A percentile compares a stretch with the other conserved stretches of the same genome.
phyloP scores from a whole-genome alignment of 2,888 invertebrate genomes.

The Zootermopsis nevadensis region DNA sequence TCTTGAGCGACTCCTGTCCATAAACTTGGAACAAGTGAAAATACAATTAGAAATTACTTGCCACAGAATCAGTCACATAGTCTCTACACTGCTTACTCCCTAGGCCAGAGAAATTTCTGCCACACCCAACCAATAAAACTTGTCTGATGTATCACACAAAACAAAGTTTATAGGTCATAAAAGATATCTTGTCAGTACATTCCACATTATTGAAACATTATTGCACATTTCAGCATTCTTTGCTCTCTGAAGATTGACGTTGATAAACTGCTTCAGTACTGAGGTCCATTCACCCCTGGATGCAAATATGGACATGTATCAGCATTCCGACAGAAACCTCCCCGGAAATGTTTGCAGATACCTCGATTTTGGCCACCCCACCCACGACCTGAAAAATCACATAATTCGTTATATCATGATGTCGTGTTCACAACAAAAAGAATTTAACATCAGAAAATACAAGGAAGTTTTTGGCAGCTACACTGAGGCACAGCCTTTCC shows the following conservation, averaged over 20 bases:
- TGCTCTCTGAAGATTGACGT: neutral
- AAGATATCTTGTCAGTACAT: neutral
- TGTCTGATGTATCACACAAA: too few relatives aligned
- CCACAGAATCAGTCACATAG: neutral
- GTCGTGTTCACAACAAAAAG: too few relatives aligned
- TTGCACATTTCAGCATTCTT: slow-evolving; percentile 23
- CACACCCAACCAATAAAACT: neutral
- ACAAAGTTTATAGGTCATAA: neutral
- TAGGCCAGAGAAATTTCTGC: neutral
- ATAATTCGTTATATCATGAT: too few relatives aligned
- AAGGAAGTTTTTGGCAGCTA: too few relatives aligned
- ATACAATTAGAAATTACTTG: neutral
- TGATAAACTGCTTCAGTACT: slow-evolving; percentile 32
- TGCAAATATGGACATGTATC: slow-evolving; percentile 87
- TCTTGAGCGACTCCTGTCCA: neutral
- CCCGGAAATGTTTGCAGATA: slow-evolving; percentile 81
- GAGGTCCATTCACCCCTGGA: slow-evolving; percentile 74
- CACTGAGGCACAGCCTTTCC: too few relatives aligned
- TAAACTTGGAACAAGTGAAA: neutral
- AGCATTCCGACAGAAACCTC: slow-evolving; percentile 84
- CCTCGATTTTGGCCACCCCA: slow-evolving; percentile 59
- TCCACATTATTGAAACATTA: neutral
- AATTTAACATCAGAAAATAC: too few relatives aligned
- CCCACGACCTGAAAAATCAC: slow-evolving; percentile 25
- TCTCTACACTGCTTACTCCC: neutral